These are phyloP conservation scores for Ormia ochracea DNA, from an alignment of 2,888 invertebrate species.

Conservation along the genomic window DNA sequence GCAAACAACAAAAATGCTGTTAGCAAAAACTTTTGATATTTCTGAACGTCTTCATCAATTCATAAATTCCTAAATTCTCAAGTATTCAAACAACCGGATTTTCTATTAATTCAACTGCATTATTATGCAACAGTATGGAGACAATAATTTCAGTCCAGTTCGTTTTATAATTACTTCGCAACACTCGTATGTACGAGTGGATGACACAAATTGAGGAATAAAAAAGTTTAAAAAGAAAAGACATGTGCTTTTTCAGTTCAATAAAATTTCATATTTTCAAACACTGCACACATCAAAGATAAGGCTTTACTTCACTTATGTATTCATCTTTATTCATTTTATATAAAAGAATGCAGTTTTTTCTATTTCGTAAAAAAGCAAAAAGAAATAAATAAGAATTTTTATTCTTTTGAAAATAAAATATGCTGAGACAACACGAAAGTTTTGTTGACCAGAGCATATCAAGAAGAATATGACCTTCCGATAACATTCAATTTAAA, in stretches of 20 bases:
- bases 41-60: not conserved
- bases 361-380: not conserved
- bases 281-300: slow-evolving; percentile 15
- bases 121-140: not conserved
- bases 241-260: slow-evolving; percentile 12
- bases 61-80: not conserved
- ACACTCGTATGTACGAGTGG: no score
- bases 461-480: slow-evolving; percentile 54
- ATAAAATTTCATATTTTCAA: slow-evolving; percentile 31
- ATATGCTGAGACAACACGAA: slow-evolving; percentile 14
- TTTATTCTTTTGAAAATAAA: slow-evolving; percentile 9
- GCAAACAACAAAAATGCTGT: no score
- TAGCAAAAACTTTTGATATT: not conserved
- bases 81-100: slow-evolving; percentile 12
- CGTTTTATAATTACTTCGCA: slow-evolving; percentile 1
- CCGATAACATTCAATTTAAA: slow-evolving; percentile 56
- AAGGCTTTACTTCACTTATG: slow-evolving; percentile 23
- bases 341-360: slow-evolving; percentile 27
- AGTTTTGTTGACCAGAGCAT: slow-evolving; percentile 44
- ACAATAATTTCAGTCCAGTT: not conserved
- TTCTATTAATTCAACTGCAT: not conserved
- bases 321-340: not conserved
- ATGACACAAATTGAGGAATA: not conserved
- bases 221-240: not conserved
- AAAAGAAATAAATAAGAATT: not conserved